Evolutionary conservation across 2,888 invertebrate genomes (phyloP).

Genomic region (Leptogaster cylindrica): DNA sequence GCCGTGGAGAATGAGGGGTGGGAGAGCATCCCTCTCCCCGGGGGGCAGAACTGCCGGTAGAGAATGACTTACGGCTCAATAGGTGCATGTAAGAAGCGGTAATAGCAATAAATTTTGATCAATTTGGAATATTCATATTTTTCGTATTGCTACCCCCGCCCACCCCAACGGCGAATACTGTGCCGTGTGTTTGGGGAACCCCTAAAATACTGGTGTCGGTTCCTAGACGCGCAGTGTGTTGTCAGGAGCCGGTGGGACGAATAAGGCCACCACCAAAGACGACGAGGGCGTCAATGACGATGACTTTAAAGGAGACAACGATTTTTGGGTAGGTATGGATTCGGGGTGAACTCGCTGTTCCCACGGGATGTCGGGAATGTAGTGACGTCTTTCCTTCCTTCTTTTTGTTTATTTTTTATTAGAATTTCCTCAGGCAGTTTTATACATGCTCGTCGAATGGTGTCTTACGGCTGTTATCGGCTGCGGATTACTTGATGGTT

Average conservation of each 20-base stretch:
- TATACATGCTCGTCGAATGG: slow-evolving; percentile 6
- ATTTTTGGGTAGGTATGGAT: not conserved
- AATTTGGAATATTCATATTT: slow-evolving; percentile 44
- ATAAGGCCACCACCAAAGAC: not conserved
- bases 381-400: not conserved
- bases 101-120: slow-evolving; percentile 46
- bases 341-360: slow-evolving; percentile 11
- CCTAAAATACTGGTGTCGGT: not conserved
- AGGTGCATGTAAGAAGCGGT: slow-evolving; percentile 8
- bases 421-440: slow-evolving; percentile 28
- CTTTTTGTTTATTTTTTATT: slow-evolving; percentile 5
- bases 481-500: not conserved
- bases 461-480: slow-evolving; percentile 33
- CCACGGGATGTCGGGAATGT: slow-evolving; percentile 18
- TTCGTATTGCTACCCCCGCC: slow-evolving; percentile 9
- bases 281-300: not conserved
- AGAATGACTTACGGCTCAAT: slow-evolving; percentile 40
- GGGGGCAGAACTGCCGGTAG: not conserved
- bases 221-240: not conserved
- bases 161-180: not conserved
- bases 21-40: not conserved
- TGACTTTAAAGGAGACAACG: slow-evolving; percentile 10
- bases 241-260: slow-evolving; percentile 10
- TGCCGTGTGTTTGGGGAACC: not conserved
- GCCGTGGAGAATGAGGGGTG: not conserved